Base-by-base conservation (phyloP, 2,888 invertebrate species). In the Lasius platythorax region DNA sequence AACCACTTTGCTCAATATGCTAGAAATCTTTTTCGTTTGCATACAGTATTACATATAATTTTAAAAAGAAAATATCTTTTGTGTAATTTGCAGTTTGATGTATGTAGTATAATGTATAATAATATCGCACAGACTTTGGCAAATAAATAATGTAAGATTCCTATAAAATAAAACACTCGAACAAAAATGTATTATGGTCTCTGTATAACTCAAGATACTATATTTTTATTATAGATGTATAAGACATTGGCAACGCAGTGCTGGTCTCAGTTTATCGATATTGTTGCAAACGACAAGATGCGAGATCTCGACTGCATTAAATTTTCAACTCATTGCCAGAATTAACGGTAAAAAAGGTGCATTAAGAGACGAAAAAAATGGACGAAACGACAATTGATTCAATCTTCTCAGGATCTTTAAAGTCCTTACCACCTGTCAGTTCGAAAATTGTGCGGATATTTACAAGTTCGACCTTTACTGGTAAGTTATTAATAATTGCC, bases 371-470 rank as follows among this genome's bases (percentile, higher is more conserved):
- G 23, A 40, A 89, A 40, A 89, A 82, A 85, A 99, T 99, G 98
- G 99, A 99, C 94, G 99, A 99, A 95, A 96, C 97, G 86, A 98
- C 98, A 0, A 97, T 99, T 50, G 98, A 99, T 95, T 96, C 98
- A 79, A 99, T 99, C 93, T 99, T 99, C 95, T 96, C 97, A 43
- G 99, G 99, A 33, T 98, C 98, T 0, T 95, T 99, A 90, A 98
- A 98, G 94, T 97, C 97, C 73, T 95, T 99, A 90, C 99, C 99
- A 0, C 98, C 99, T 0, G 98, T 99, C 88, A 98, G 99, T 95
- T 99, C 99, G 63, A 99, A 99, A 96, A 99, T 99, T 93, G 99
- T 99, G 40, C 96, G 99, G 91, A 99, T 99, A 92, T 99, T 99
- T 95, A 99, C 99, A 86, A 99, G 99, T 93, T 99, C 99, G 0